phyloP scores from a whole-genome alignment of 2,888 invertebrate genomes.

The Sphaerophoria taeniata region DNA sequence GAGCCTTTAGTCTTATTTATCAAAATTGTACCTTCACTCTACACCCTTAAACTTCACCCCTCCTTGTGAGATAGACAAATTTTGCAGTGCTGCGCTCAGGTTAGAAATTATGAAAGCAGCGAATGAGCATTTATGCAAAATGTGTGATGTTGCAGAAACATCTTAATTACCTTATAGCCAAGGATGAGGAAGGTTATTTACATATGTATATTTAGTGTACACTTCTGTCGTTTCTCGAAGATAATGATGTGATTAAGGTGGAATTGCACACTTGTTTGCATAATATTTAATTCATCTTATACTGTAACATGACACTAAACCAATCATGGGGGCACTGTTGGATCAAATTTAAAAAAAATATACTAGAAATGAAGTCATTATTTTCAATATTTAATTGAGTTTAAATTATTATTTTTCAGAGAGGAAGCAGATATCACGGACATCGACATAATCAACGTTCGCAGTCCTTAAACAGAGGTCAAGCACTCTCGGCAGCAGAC shows the following conservation, averaged over 20 bases:
- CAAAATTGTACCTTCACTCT: background rate
- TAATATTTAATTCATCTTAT: constrained; percentile 26
- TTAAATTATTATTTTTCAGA: constrained; percentile 82
- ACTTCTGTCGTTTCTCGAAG: constrained; percentile 47
- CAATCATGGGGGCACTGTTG: background rate
- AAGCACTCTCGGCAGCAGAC: constrained; percentile 87
- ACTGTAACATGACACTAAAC: constrained; percentile 1
- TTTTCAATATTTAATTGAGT: constrained; percentile 13
- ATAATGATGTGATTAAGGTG: constrained; percentile 63
- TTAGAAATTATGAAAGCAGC: constrained; percentile 46
- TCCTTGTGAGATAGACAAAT: background rate
- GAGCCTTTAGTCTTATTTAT: constrained; percentile 23
- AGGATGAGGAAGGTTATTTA: constrained; percentile 60
- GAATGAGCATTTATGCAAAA: constrained; percentile 15
- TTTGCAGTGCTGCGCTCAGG: constrained; percentile 31
- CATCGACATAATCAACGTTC: constrained; percentile 88
- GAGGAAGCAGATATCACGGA: constrained; percentile 85
- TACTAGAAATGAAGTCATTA: background rate
- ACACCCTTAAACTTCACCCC: background rate
- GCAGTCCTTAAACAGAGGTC: constrained; percentile 90
- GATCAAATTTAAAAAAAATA: background rate
- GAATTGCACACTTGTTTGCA: constrained; percentile 39
- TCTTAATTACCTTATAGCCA: constrained; percentile 65
- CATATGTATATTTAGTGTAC: constrained; percentile 38
- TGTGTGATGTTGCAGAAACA: constrained; percentile 28